These are phyloP conservation scores for Dryoscopus gambensis DNA, from an alignment of 2,113 vertebrate genomes.

Conservation along the genomic window DNA sequence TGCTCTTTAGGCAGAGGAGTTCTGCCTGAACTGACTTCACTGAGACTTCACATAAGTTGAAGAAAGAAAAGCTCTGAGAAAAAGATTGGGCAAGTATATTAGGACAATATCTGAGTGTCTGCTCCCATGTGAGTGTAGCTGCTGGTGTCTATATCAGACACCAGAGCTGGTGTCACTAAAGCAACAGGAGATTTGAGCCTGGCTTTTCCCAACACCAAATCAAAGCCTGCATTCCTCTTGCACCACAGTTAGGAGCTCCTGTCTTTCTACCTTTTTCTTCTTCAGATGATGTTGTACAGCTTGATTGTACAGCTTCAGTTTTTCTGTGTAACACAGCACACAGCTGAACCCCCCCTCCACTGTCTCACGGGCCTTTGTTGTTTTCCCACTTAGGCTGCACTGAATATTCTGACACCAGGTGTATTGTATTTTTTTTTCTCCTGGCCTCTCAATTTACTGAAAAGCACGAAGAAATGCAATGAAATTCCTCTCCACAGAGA, in stretches of 20 bases:
- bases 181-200: neutral
- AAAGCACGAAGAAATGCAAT: neutral
- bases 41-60: neutral
- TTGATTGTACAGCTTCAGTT: neutral
- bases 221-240: neutral
- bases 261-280: neutral
- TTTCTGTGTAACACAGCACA: neutral
- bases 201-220: neutral
- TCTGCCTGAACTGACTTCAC: neutral
- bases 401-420: neutral
- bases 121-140: rapidly evolving
- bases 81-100: neutral
- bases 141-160: neutral
- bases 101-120: neutral
- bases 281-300: neutral
- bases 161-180: no score
- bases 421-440: neutral
- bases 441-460: neutral
- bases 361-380: neutral
- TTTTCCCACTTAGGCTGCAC: neutral
- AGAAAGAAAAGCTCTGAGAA: neutral
- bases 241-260: neutral
- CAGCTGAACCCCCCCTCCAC: neutral
- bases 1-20: neutral
- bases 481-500: neutral